These are phyloP conservation scores for Hecatera dysodea DNA, from an alignment of 2,888 invertebrate genomes.

Conservation along the genomic window DNA sequence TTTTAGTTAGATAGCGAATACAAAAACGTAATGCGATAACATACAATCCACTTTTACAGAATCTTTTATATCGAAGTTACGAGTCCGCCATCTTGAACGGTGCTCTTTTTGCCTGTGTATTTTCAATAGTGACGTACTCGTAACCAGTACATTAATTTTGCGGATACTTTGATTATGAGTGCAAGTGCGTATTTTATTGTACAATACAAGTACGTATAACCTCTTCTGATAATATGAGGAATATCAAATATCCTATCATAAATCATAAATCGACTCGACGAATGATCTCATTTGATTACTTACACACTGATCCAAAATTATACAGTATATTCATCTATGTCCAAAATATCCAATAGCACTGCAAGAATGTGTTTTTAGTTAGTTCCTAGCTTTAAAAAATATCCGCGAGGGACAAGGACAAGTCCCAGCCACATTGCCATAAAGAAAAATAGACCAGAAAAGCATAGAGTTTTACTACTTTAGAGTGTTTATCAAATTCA, in stretches of 20 bases:
- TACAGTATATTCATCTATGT: too few species aligned
- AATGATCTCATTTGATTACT: too few species aligned
- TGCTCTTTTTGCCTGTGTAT: constrained; percentile 40
- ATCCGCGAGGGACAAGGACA: neutral
- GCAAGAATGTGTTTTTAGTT: neutral
- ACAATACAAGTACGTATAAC: neutral
- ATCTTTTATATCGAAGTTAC: constrained; percentile 37
- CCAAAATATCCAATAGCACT: neutral
- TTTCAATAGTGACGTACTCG: constrained; percentile 40
- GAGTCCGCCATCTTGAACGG: constrained; percentile 63
- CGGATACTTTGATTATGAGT: neutral
- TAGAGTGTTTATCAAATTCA: constrained; percentile 1
- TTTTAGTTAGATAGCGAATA: neutral
- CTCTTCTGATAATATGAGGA: too few species aligned
- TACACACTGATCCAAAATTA: neutral
- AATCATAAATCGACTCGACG: too few species aligned
- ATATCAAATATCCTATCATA: too few species aligned
- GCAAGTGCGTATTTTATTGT: neutral
- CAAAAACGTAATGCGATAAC: neutral
- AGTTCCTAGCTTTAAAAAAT: neutral
- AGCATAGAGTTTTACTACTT: constrained; percentile 21
- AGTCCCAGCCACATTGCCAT: neutral
- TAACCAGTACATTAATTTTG: neutral
- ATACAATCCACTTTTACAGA: constrained; percentile 14
- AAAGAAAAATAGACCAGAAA: neutral